Evolutionary conservation across 2,113 vertebrate genomes (phyloP), one percentile per base, ranked within the genome.

Genomic region (Emydura subglobosa): DNA sequence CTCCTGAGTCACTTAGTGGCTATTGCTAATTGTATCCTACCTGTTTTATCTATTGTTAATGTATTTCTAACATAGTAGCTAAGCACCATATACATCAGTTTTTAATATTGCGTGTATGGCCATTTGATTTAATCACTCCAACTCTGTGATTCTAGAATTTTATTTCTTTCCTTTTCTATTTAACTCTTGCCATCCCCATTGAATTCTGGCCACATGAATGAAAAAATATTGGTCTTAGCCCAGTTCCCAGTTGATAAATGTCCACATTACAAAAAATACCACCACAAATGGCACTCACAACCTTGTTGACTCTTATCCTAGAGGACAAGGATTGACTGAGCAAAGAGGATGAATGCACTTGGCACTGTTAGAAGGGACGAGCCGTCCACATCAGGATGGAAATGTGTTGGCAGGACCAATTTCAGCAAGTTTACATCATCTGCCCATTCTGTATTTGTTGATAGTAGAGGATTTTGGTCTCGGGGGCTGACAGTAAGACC

Each of bases 121-220:
- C 86, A 6, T 86, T 61, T 16, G 39, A 0, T 86, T 92, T 82
- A 39, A 72, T 83, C 82, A 72, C 29, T 91, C 57, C 22, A 13
- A 44, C 16, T 94, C 29, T 24, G 88, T 86, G 42, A 89, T 34
- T 91, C 87, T 82, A 54, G 6, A 90, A 61, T 85, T 83, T 53
- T 34, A 25, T 8, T 85, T 93, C 82, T 29, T 86, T 21, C 65
- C 34, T 68, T 72, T 72, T 39, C 65, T 92, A 92, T 55, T 17
- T 72, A 12, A 31, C 21, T 92, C 17, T 44, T 87, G 2, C 6
- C 85, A 1, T 86, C 89, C 16, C 34, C 19, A 24, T 47, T 1
- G 0, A 55, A 5, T 55, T 53, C 74, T 89, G 27, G 10, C 51
- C 2, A 24, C 14, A 5, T 80, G 55, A 29, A 16, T 79, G 47